Percentiles rank a stretch among this genome's conserved stretches.
phyloP scores from a whole-genome alignment of 1,140 invertebrate species.

The Drosophila pseudoobscura region DNA sequence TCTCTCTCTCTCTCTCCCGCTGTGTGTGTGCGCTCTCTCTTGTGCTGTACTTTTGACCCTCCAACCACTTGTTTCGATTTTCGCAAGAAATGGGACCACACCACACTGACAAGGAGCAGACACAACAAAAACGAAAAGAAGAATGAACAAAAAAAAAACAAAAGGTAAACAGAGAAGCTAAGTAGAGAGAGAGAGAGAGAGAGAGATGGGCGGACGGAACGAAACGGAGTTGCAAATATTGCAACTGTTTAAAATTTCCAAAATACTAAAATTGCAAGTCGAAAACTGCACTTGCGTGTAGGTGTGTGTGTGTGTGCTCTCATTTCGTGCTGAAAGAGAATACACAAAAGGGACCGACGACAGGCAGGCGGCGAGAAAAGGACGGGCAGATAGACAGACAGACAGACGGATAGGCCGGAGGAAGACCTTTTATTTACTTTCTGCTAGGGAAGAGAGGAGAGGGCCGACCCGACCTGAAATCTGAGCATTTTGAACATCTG shows the following conservation, averaged over 20 bases:
- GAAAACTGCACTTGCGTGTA: constrained; percentile 40
- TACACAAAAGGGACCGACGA: constrained; percentile 26
- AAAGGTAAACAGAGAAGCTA: constrained; percentile 28
- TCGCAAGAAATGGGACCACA: too few species aligned
- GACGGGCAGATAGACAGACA: constrained; percentile 3
- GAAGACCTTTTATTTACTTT: constrained; percentile 62
- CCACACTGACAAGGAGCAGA: not conserved
- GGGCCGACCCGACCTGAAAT: constrained; percentile 61
- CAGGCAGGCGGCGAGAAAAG: not conserved
- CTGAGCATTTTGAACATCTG: constrained; percentile 67
- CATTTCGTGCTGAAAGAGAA: constrained; percentile 57
- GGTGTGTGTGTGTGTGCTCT: constrained; percentile 48
- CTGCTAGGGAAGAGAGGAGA: constrained; percentile 26
- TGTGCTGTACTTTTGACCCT: constrained; percentile 38
- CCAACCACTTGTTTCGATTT: constrained; percentile 57
- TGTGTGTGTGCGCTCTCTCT: too few species aligned
- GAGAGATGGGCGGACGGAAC: not conserved
- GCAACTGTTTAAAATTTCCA: constrained; percentile 47
- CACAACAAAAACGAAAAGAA: constrained; percentile 2
- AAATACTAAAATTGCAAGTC: constrained; percentile 26
- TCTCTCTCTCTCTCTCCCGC: not conserved
- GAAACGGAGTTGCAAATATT: constrained; percentile 10
- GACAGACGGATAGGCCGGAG: not conserved
- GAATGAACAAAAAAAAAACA: constrained; percentile 19
- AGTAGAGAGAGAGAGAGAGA: too few species aligned